Percentiles rank a stretch among this genome's conserved stretches.
Conservation (phyloP, 2,797 vertebrate genomes). For the Danio kyathit region DNA sequence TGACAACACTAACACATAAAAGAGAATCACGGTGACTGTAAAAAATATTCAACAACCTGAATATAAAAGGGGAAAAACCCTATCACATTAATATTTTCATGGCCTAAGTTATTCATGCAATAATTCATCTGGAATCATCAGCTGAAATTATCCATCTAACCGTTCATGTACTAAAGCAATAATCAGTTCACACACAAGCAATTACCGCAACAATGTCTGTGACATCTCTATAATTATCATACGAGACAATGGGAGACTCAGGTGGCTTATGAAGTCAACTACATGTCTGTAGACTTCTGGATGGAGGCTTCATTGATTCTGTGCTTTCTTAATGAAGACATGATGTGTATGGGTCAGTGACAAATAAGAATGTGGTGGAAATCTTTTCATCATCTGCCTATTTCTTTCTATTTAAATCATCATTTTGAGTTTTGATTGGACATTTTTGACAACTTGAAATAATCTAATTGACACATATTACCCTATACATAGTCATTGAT, state of each 20-base stretch:
- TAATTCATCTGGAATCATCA: constrained; percentile 40
- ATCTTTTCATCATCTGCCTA: background rate
- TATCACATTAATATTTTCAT: constrained; percentile 5
- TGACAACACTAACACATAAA: background rate
- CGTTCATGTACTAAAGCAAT: constrained; percentile 22
- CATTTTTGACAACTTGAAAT: background rate
- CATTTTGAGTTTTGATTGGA: background rate
- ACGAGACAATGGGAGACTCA: constrained; percentile 16
- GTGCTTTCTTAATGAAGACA: background rate
- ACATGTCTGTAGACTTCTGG: constrained; percentile 3
- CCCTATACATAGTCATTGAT: too few species aligned
- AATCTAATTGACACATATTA: too few species aligned
- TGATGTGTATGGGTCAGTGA: background rate
- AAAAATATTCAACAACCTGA: background rate
- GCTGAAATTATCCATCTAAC: constrained; percentile 27
- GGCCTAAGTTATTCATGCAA: constrained; percentile 30
- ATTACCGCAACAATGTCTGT: constrained; percentile 29
- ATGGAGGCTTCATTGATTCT: background rate
- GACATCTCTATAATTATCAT: constrained; percentile 18
- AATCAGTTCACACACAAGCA: constrained; percentile 21
- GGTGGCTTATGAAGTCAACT: background rate
- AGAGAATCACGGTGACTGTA: background rate
- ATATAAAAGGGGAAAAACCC: background rate
- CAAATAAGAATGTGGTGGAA: background rate
- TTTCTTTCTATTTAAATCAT: background rate